Base-by-base conservation (phyloP, 1,140 invertebrate species). In the Plodia interpunctella region DNA sequence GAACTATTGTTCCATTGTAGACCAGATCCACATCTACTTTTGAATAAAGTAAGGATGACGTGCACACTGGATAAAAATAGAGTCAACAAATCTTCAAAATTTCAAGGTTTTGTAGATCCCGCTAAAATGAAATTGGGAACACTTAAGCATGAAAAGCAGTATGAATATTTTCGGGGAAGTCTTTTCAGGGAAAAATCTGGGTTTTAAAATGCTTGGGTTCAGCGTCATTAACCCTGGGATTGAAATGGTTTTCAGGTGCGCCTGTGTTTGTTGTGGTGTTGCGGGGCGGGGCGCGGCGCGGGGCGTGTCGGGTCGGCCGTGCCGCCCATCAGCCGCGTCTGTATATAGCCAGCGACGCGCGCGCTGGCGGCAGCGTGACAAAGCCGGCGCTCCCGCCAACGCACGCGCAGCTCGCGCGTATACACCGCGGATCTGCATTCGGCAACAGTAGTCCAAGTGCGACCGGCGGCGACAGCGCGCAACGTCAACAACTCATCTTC, bases 281-380 rank as follows among this genome's bases (percentile, higher is more conserved):
- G 21, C 19, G 49, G 62, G 69, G 68, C 66, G 66, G 72, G 62
- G 64, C 59, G 75, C 70, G 72, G 74, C 64, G 78, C 62, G 75
- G 70, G 73, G 82, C 74, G 78, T 72, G 78, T 62, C 62, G 68
- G 70, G 74, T 72, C 71, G 65, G 62, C 66, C 66, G 75, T 78
- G 76, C 80, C 81, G 83, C 81, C 78, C 80, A 80, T 75, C 78
- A 44, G 38, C 38, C 38, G 13, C 3, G 28, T 59, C 70, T 21
- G 66, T 75, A 83, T 78, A 83, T 80, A 72, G 72, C 61, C 70
- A 63, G 83, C 78, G 60, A 64, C 72, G 75, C 72, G 65, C 72
- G 80, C 75, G 63, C 58, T 68, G 68, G 55, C 62, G 74, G 76
- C 74, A 83, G 76, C 78, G 77, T 78, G 68, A 73, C 56, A 73